Conservation (phyloP, 1,140 invertebrate genomes). For the Dreissena rostriformis region DNA sequence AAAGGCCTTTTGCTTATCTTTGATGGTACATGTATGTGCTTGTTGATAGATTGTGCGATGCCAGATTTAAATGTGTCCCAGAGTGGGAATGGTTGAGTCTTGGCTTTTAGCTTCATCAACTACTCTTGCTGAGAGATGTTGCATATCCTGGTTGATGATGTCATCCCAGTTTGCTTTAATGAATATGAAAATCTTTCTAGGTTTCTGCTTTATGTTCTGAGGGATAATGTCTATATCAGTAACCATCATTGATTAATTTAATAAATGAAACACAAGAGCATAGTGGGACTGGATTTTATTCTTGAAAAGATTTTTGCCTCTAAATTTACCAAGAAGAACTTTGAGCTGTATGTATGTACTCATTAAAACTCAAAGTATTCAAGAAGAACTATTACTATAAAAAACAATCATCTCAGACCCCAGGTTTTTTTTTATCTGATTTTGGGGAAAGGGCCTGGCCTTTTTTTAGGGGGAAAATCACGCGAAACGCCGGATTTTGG, state of each 20-base stretch:
- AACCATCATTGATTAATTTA: slow-evolving; percentile 42
- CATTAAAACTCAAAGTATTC: no score
- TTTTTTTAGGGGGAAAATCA: no score
- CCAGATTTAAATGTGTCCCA: slow-evolving; percentile 15
- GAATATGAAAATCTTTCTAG: slow-evolving; percentile 33
- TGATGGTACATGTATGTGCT: slow-evolving; percentile 40
- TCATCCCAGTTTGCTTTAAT: slow-evolving; percentile 53
- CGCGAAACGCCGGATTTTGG: no score
- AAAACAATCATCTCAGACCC: no score
- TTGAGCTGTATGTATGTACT: no score
- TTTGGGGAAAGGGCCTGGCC: no score
- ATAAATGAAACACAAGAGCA: no score
- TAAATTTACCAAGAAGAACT: no score
- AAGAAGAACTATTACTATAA: no score
- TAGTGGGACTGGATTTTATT: no score
- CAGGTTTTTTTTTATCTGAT: no score
- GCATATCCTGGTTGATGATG: slow-evolving; percentile 22
- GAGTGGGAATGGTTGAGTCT: background rate
- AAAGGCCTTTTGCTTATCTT: slow-evolving; percentile 22
- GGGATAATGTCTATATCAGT: slow-evolving; percentile 39
- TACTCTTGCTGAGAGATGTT: background rate
- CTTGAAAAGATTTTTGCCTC: no score
- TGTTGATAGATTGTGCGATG: background rate
- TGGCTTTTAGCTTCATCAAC: background rate
- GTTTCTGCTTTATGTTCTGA: slow-evolving; percentile 20